Base-by-base conservation (phyloP, 2,113 vertebrate species). In the Morone saxatilis region DNA sequence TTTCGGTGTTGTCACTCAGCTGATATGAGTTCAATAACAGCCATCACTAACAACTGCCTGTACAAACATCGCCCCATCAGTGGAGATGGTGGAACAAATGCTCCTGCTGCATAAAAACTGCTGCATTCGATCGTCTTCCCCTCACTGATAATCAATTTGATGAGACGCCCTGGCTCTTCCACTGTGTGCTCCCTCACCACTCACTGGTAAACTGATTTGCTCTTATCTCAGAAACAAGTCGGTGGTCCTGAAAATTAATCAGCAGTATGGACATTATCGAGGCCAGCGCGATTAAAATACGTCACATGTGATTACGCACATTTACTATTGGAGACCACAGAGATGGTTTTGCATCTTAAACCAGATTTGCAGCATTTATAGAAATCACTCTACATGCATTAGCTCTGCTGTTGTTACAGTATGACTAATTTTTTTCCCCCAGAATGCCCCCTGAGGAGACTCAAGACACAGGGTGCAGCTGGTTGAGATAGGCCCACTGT, bases 391-490 rank as follows among this genome's bases (percentile, higher is more conserved):
- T 51, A 5, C 14, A n/a, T 45, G 48, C 17, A 7, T 75, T 79
- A 0, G n/a, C 59, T 57, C 48, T 41, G 59, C 81, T 67, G 54
- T 73, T 54, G 6, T 62, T 83, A 61, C 78, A 31, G 36, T 65
- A 31, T 88, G 88, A 91, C 53, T 90, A 62, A 86, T 40, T 57
- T 62, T 62, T 59, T 72, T 69, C 22, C 71, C 74, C 80, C 86
- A 88, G 84, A 85, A 90, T 84, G 82, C 77, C 43, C 68, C 83
- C 81, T 38, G 71, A 40, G 8, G 86, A 59, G 76, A 66, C 62
- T 53, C 60, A 48, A 72, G 76, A 71, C 6, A 61, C 25, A 59
- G 88, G 62, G 78, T 43, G 81, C 78, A 83, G 83, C 78, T 56
- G 78, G 82, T 67, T 41, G 63, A 50, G 63, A 73, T 45, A 31